Base-by-base conservation (phyloP, 2,113 vertebrate genomes). In the Leptocoma aspasia region DNA sequence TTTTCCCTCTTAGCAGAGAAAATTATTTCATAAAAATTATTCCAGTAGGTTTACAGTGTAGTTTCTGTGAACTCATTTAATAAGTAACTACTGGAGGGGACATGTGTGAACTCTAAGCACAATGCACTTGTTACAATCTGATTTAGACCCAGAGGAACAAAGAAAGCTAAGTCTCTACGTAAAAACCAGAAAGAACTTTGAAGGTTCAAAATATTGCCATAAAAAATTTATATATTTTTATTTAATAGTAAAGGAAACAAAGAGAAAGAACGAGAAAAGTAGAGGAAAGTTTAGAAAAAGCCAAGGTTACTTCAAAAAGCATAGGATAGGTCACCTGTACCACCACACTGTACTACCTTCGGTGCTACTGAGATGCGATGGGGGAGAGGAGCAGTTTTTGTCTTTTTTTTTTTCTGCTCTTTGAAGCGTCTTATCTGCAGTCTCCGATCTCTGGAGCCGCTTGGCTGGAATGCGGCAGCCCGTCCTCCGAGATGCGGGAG, bases 1-100 rank as follows among this genome's bases (percentile, higher is more conserved):
- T 95, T 95, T 96, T 95, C 93, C 82, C 85, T 90, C 56, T 90
- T 95, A 80, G 75, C 78, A 85, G 85, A 85, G 94, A 91, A 92
- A 76, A 93, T 84, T 35, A 92, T 94, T 96, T 80, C 54, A 95
- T 92, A 95, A 91, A 94, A 94, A 82, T 73, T 90, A 94, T 88
- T 95, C 75, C 87, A 86, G 75, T 5, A 11, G 82, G 59, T 88
- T 95, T 88, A 77, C 45, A 15, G 42, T 17, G 24, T 66, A 95
- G 82, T 88, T 96, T 95, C 94, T 91, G 78, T 90, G 94, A 92
- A 93, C 94, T 94, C 89, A 64, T 92, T 82, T 89, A 95, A 86
- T 73, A 95, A 75, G 37, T 52, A 82, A 75, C 33, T 76, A 87
- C 91, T 85, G 78, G 59, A 96, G 84, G 91, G 87, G 81, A 92